Evolutionary conservation across 2,113 vertebrate genomes (phyloP).

Genomic region (Lathamus discolor): DNA sequence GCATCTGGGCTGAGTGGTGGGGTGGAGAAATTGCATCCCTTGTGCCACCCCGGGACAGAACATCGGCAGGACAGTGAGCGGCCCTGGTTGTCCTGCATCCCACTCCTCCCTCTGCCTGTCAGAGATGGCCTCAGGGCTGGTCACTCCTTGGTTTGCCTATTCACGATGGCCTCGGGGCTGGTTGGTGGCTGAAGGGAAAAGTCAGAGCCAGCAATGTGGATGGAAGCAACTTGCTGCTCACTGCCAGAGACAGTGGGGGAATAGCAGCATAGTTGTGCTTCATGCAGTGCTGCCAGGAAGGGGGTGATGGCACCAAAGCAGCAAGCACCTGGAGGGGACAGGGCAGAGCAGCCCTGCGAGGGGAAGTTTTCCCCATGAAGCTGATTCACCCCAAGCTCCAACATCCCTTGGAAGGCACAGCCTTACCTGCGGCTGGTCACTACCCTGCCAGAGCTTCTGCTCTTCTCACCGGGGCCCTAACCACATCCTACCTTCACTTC

Average conservation of each 20-base stretch:
- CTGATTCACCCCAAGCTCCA: background rate
- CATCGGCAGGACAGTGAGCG: rapidly evolving
- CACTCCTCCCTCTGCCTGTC: background rate
- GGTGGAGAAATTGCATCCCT: rapidly evolving
- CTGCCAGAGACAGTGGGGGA: background rate
- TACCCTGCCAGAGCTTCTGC: background rate
- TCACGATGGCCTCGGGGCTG: rapidly evolving
- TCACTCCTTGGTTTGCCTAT: background rate
- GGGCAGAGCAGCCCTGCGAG: background rate
- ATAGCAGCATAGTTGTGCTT: background rate
- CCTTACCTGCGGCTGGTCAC: rapidly evolving
- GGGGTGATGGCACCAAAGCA: background rate
- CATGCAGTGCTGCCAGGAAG: background rate
- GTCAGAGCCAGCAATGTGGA: background rate
- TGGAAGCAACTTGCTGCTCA: background rate
- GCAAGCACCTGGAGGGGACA: background rate
- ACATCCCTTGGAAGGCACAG: background rate
- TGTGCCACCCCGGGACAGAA: rapidly evolving
- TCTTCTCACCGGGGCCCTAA: background rate
- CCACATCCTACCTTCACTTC: background rate
- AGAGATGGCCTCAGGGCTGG: rapidly evolving
- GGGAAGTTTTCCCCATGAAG: background rate
- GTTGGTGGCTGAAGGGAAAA: background rate
- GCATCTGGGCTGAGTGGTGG: rapidly evolving
- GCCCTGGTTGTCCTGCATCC: background rate